Evolutionary conservation across 2,797 vertebrate genomes (phyloP), one percentile per base, ranked within the genome.

Genomic region (Myripristis jacobus): DNA sequence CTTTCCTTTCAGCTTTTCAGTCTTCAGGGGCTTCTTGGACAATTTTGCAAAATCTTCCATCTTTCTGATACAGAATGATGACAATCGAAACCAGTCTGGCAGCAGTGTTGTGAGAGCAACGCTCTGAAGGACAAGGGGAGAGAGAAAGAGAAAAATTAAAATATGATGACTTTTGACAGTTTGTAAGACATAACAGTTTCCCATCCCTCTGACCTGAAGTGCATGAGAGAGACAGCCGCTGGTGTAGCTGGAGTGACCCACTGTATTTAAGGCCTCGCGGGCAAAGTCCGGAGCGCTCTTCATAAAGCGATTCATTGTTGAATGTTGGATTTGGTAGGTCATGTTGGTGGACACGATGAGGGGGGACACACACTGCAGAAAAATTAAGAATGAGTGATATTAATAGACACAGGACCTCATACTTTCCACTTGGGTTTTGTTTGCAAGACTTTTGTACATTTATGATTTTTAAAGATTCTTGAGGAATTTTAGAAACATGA

Each of bases 191-290:
- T 59, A 3, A 6, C 6, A 13, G 16, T 25, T 3, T 21, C 1
- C 7, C 2, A 2, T 55, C 9, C 7, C 6, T 76, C 87, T 83
- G 79, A 95, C 95, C 94, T 96, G 95, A 1, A 95, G 73, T 0
- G 90, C 83, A 4, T 96, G 95, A 13, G 84, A 81, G 25, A 95
- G 50, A 63, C 94, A 96, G 60, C 95, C 95, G 0, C 80, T 83
- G 70, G 94, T 95, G 82, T 88, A 88, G 24, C 53, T 91, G 79
- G 92, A 89, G 84, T 95, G 82, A 15, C 94, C 95, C 43, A 95
- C 93, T 0, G 94, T 95, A 87, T 95, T 94, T 72, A 96, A 62
- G 29, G 94, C 95, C 19, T 93, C 89, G 0, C 18, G 12, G 46
- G 78, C 93, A 3, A 91, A 96, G 0, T 24, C 87, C 1, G 88